Conservation (phyloP, 64 coral and sea anemone species). For the Acropora tenuis region DNA sequence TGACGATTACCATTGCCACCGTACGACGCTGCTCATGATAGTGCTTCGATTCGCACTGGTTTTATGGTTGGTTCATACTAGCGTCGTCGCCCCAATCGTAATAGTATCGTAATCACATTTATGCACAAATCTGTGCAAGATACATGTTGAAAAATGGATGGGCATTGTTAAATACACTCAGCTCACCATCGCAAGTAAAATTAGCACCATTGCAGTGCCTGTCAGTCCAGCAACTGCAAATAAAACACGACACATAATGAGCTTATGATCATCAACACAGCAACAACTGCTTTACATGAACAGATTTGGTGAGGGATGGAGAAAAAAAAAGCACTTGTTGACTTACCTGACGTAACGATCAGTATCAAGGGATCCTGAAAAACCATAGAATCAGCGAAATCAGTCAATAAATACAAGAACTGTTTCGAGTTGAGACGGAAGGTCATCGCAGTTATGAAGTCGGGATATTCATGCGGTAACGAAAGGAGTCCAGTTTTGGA, state of each 20-base stretch:
- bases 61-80: not conserved
- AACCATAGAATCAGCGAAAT: not conserved
- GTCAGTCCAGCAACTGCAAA: constrained; percentile 64
- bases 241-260: not conserved
- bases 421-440: too few species aligned
- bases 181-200: constrained; percentile 71
- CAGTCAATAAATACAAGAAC: not conserved
- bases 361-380: constrained; percentile 53
- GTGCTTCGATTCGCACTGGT: not conserved
- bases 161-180: not conserved
- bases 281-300: not conserved
- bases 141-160: too few species aligned
- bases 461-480: too few species aligned
- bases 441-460: too few species aligned
- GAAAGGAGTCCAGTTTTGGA: too few species aligned
- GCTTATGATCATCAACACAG: not conserved
- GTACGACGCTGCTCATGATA: too few species aligned
- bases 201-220: constrained; percentile 46
- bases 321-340: too few species aligned
- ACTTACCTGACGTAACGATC: constrained; percentile 53
- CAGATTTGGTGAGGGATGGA: not conserved
- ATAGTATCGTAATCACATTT: too few species aligned
- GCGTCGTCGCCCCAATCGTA: too few species aligned
- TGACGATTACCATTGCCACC: too few species aligned
- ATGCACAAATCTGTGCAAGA: too few species aligned